phyloP scores from a whole-genome alignment of 2,113 vertebrate species.

The Pteruthius melanotis region DNA sequence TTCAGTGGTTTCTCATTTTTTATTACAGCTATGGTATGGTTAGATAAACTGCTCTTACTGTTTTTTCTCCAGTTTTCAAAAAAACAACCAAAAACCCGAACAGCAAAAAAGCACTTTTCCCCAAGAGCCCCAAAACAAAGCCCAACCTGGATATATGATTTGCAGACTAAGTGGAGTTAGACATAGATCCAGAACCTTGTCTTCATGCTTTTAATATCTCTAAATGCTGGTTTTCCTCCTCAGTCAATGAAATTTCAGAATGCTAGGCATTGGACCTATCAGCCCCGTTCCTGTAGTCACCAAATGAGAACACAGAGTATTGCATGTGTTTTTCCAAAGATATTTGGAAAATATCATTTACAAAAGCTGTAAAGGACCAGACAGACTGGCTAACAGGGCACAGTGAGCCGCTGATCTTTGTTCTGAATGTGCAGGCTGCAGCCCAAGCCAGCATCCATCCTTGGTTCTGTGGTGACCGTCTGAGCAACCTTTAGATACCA shows the following conservation, averaged over 20 bases:
- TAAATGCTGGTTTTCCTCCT: not conserved
- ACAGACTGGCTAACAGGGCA: not conserved
- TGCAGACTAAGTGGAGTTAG: not conserved
- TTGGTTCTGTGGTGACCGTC: not conserved
- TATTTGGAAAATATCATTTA: not conserved
- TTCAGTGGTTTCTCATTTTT: not conserved
- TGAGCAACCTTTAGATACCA: not conserved
- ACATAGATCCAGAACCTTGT: not conserved
- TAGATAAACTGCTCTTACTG: not conserved
- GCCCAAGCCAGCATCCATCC: not conserved
- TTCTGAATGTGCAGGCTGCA: not conserved
- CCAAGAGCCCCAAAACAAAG: not conserved
- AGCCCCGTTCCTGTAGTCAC: not conserved
- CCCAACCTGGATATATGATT: not conserved
- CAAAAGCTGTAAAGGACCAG: not conserved
- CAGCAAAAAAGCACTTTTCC: fast-evolving
- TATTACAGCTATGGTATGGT: not conserved
- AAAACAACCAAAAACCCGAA: not conserved
- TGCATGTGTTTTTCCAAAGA: not conserved
- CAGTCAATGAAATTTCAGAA: not conserved
- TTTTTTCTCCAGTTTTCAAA: not conserved
- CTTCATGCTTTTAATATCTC: not conserved
- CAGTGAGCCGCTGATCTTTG: not conserved
- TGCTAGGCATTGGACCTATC: not conserved
- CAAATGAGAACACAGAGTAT: too few relatives aligned